These are phyloP conservation scores for Natrix natrix DNA, from an alignment of 2,797 vertebrate genomes.

Conservation along the genomic window DNA sequence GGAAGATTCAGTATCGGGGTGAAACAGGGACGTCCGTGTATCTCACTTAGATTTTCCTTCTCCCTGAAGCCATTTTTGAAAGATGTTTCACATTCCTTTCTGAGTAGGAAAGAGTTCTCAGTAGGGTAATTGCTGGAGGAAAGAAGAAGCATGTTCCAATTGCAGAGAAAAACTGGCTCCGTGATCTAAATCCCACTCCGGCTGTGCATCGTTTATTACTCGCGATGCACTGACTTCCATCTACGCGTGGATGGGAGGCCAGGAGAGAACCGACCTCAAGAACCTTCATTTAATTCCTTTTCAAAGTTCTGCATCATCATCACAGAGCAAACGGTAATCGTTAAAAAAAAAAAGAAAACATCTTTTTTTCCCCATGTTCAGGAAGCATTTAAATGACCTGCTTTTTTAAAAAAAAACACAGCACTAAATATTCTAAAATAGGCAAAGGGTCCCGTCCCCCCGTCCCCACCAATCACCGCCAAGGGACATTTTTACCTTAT, in stretches of 20 bases:
- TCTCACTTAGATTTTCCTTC: background rate
- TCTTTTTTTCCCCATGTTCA: background rate
- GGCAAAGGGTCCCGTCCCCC: background rate
- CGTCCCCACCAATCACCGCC: background rate
- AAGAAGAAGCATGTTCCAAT: background rate
- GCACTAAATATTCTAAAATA: conserved; percentile 13
- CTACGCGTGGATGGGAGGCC: background rate
- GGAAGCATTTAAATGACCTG: background rate
- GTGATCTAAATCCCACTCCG: background rate
- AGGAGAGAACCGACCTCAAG: background rate
- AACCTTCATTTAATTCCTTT: background rate
- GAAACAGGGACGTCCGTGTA: background rate
- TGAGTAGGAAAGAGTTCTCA: background rate
- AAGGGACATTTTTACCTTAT: background rate
- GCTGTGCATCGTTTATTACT: too few species aligned
- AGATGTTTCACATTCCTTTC: background rate
- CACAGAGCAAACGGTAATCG: background rate
- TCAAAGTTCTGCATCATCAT: background rate
- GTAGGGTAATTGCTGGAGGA: background rate
- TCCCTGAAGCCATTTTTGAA: background rate
- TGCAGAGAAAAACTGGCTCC: background rate
- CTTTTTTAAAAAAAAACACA: background rate
- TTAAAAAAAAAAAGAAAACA: background rate
- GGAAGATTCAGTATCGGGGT: background rate
- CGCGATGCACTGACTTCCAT: background rate